A percentile compares a stretch with the other conserved stretches of the same genome.
phyloP scores from a whole-genome alignment of 2,113 vertebrate genomes.

The Pituophis catenifer region DNA sequence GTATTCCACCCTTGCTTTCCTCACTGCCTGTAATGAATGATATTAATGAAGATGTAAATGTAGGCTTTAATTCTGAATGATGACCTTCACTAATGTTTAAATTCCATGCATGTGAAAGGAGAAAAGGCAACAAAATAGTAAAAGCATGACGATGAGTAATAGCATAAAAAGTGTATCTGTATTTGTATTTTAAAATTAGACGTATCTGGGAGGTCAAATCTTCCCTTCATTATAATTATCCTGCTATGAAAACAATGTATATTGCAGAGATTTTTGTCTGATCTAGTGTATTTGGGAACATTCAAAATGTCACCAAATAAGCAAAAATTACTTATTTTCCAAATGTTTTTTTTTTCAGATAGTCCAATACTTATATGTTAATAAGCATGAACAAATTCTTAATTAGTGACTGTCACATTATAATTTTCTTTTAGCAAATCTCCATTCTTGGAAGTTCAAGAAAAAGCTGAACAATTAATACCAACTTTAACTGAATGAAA shows the following conservation, averaged over 20 bases:
- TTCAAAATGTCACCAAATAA: neutral
- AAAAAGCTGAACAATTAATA: neutral
- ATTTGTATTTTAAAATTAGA: neutral
- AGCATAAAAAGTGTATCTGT: neutral
- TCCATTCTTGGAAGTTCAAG: neutral
- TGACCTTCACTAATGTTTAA: neutral
- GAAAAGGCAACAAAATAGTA: neutral
- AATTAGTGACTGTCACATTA: constrained; percentile 3
- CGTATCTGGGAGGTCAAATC: neutral
- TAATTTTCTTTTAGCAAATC: neutral
- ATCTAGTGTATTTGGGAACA: neutral
- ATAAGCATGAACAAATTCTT: neutral
- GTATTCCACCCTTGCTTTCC: neutral
- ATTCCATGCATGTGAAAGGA: neutral
- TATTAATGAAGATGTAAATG: neutral
- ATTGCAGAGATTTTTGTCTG: neutral
- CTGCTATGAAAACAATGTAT: neutral
- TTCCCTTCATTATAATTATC: neutral
- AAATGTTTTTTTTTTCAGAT: neutral
- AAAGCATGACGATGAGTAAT: neutral
- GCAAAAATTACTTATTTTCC: neutral
- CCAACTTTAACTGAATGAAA: neutral
- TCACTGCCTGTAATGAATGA: neutral
- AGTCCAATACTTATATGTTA: neutral
- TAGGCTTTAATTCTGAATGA: neutral